Percentiles rank a stretch among this genome's conserved stretches.
Evolutionary conservation across 2,113 vertebrate genomes (phyloP).

Genomic region (Ameiurus melas): DNA sequence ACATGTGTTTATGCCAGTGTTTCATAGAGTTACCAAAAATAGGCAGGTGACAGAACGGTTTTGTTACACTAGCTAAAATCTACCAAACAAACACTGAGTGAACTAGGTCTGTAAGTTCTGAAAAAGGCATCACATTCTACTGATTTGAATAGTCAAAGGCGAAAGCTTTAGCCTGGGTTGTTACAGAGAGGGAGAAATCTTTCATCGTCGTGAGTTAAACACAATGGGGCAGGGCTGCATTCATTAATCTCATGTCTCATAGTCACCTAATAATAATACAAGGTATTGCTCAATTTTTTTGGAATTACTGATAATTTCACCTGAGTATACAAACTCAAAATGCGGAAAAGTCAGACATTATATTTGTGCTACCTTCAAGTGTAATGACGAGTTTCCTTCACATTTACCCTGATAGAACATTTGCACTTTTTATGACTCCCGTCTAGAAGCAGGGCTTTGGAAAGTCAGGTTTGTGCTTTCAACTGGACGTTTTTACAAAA

Average conservation of each 20-base stretch:
- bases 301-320: neutral
- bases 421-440: neutral
- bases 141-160: slow-evolving; percentile 24
- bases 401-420: neutral
- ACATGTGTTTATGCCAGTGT: neutral
- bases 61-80: neutral
- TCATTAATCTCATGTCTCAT: neutral
- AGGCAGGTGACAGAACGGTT: neutral
- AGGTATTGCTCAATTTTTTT: slow-evolving; percentile 1
- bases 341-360: neutral
- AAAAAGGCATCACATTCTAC: slow-evolving; percentile 24
- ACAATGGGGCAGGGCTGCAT: neutral
- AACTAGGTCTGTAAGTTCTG: neutral
- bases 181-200: neutral
- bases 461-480: neutral
- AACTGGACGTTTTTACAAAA: neutral
- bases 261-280: neutral
- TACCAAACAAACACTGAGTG: neutral
- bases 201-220: neutral
- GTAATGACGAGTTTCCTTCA: neutral
- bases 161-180: neutral
- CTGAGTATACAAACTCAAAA: slow-evolving; percentile 10
- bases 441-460: neutral
- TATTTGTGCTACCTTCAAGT: slow-evolving; percentile 6
- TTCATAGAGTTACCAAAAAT: neutral